A percentile compares a stretch with the other conserved stretches of the same genome.
These are phyloP conservation scores for Philypnodon macrostomus DNA, from an alignment of 2,797 vertebrate species.

Conservation along the genomic window DNA sequence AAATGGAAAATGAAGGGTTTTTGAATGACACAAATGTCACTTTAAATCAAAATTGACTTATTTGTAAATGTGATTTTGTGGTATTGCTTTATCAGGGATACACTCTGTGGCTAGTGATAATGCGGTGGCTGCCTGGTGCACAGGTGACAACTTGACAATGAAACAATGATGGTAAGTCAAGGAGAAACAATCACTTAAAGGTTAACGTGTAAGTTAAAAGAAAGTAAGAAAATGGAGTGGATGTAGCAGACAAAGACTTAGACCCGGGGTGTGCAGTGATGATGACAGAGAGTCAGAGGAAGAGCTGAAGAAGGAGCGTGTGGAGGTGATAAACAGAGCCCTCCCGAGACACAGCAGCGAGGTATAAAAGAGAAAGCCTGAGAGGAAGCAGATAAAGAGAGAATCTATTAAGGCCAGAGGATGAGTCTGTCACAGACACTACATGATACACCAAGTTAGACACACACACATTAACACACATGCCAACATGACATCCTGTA, in stretches of 20 bases:
- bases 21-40: too few species aligned
- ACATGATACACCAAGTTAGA: conserved; percentile 18
- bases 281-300: background rate
- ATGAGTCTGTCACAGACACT: conserved; percentile 30
- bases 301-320: background rate
- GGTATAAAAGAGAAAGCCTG: conserved; percentile 58
- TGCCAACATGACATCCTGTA: conserved; percentile 16
- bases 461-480: conserved; percentile 14
- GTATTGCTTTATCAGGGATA: too few species aligned
- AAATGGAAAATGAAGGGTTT: too few species aligned
- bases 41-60: too few species aligned
- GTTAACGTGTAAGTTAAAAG: background rate
- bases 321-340: conserved; percentile 43
- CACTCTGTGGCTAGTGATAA: too few species aligned
- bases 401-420: conserved; percentile 51
- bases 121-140: too few species aligned
- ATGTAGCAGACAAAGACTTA: background rate
- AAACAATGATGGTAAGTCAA: background rate
- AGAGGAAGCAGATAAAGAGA: conserved; percentile 57
- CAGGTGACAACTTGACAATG: too few species aligned
- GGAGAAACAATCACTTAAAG: too few species aligned
- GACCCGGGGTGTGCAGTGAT: background rate
- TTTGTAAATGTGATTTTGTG: too few species aligned
- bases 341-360: conserved; percentile 33
- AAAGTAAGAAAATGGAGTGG: background rate